phyloP scores from a whole-genome alignment of 1,140 invertebrate species.

The Oedothorax gibbosus region DNA sequence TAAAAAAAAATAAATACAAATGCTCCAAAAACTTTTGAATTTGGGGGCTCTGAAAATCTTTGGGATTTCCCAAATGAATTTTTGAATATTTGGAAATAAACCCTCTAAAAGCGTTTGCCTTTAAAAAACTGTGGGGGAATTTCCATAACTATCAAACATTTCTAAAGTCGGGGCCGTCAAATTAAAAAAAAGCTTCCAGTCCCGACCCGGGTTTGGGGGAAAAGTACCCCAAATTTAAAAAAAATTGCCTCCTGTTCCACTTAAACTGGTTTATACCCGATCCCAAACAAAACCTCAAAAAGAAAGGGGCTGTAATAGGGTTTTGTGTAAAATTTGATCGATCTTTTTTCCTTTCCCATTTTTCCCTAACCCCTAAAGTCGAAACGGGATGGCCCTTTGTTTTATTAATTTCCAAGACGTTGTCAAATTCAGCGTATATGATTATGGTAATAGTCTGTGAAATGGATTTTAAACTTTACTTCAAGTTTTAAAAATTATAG shows the following conservation, averaged over 20 bases:
- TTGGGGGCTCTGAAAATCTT: not conserved
- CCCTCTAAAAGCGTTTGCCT: not conserved
- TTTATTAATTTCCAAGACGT: slow-evolving; percentile 1
- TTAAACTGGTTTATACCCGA: not conserved
- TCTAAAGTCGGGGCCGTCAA: not conserved
- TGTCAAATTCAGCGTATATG: slow-evolving; percentile 13
- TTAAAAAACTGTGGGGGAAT: not conserved
- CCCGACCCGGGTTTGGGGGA: not conserved
- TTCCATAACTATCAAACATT: not conserved
- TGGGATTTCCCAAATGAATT: not conserved
- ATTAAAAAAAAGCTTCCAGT: not conserved
- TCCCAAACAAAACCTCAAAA: not conserved
- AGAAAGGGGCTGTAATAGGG: not conserved
- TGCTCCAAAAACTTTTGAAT: not conserved
- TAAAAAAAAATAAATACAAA: slow-evolving; percentile 15
- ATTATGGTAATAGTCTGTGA: not conserved
- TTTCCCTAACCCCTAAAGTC: not conserved
- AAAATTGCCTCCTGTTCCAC: not conserved
- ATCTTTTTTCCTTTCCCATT: too few relatives aligned
- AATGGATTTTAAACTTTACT: not conserved
- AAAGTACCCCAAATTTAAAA: not conserved
- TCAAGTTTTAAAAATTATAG: not conserved
- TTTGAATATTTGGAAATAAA: not conserved
- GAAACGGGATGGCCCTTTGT: not conserved
- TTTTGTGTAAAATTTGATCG: too few relatives aligned